Evolutionary conservation across 2,888 invertebrate genomes (phyloP).

Genomic region (Sialis fuliginosa): DNA sequence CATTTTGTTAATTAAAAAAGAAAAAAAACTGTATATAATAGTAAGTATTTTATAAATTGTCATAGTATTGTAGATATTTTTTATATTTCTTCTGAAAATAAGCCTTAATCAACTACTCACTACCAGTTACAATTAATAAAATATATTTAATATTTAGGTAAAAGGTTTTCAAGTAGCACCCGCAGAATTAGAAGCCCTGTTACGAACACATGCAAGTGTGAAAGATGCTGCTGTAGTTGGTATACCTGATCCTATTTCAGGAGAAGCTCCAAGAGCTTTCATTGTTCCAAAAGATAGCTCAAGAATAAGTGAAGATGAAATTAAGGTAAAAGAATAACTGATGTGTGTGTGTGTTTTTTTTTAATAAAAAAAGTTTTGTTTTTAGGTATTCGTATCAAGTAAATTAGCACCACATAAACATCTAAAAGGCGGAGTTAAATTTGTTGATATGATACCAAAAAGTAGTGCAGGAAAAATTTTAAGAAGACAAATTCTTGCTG

Average conservation of each 20-base stretch:
- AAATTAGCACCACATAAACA: slow-evolving; percentile 63
- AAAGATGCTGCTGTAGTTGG: slow-evolving; percentile 73
- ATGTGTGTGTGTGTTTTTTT: not conserved
- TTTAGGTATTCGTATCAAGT: slow-evolving; percentile 36
- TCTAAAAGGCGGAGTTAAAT: slow-evolving; percentile 42
- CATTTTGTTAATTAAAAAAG: too few species aligned
- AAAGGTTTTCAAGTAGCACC: slow-evolving; percentile 67
- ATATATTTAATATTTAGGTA: slow-evolving; percentile 1
- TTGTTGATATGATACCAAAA: slow-evolving; percentile 55
- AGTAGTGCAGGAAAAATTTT: slow-evolving; percentile 63
- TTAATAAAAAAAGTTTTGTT: not conserved
- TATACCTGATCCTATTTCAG: slow-evolving; percentile 42
- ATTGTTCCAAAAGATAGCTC: slow-evolving; percentile 35
- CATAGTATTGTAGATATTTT: too few species aligned
- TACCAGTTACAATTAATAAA: too few species aligned
- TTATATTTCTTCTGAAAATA: too few species aligned
- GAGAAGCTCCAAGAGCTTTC: slow-evolving; percentile 63
- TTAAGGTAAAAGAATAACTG: not conserved
- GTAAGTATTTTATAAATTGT: too few species aligned
- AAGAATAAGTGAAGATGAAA: slow-evolving; percentile 11
- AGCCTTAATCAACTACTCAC: too few species aligned
- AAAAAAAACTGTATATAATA: too few species aligned
- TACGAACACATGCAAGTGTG: slow-evolving; percentile 54
- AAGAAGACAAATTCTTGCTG: slow-evolving; percentile 29
- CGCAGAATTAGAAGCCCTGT: slow-evolving; percentile 64